Percentiles rank a stretch among this genome's conserved stretches.
phyloP scores from a whole-genome alignment of 2,797 vertebrate species.

The Neopelma chrysocephalum region DNA sequence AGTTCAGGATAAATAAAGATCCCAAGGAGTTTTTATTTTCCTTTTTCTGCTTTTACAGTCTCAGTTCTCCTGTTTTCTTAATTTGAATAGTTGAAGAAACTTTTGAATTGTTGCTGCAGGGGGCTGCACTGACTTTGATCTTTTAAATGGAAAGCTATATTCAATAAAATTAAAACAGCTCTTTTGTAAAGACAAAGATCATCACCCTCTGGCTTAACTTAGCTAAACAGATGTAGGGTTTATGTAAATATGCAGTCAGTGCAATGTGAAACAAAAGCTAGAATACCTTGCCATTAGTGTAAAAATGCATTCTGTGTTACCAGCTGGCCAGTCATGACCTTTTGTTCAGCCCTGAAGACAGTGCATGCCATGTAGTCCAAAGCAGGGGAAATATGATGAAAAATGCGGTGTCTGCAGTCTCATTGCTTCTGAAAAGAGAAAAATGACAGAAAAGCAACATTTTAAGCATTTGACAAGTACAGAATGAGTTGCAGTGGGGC shows the following conservation, averaged over 20 bases:
- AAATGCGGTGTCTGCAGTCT: neutral
- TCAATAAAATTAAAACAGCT: conserved; percentile 37
- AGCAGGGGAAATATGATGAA: neutral
- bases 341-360: neutral
- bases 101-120: conserved; percentile 16
- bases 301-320: neutral
- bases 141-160: conserved; percentile 46
- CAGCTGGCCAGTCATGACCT: conserved; percentile 25
- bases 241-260: conserved; percentile 28
- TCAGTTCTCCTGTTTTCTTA: neutral
- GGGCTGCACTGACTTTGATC: conserved; percentile 39
- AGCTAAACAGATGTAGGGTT: conserved; percentile 35
- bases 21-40: neutral
- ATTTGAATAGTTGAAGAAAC: conserved; percentile 25
- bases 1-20: neutral
- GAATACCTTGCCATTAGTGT: neutral
- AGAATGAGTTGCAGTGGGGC: neutral
- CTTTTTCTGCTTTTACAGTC: neutral
- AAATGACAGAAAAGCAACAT: neutral
- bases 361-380: neutral
- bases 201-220: conserved; percentile 43
- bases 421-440: neutral
- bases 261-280: conserved; percentile 21
- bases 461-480: neutral
- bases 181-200: conserved; percentile 36